Evolutionary conservation across 2,888 invertebrate species (phyloP).

Genomic region (Palloptera scutellata): DNA sequence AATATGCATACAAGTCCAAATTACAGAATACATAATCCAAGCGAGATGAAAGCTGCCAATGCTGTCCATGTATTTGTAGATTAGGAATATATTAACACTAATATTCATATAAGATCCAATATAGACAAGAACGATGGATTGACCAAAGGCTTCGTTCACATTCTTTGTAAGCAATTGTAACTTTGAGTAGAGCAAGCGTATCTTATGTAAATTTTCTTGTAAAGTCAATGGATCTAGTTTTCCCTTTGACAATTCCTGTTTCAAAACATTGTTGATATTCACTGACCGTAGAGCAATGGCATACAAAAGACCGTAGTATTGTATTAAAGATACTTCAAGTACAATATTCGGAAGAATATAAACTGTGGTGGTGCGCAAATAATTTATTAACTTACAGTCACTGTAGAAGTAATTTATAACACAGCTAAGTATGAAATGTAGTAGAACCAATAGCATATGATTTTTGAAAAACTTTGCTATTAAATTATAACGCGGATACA

Average conservation of each 20-base stretch:
- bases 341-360: conserved; percentile 44
- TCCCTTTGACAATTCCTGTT: conserved; percentile 26
- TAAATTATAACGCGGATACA: conserved; percentile 2
- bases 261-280: conserved; percentile 32
- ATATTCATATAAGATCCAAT: conserved; percentile 45
- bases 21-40: conserved; percentile 34
- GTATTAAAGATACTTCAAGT: conserved; percentile 42
- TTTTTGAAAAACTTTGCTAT: conserved; percentile 29
- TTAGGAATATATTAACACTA: conserved; percentile 43
- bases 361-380: conserved; percentile 32
- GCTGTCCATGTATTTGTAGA: conserved; percentile 42
- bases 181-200: conserved; percentile 39
- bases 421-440: conserved; percentile 23
- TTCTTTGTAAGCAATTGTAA: conserved; percentile 41
- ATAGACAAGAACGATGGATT: conserved; percentile 40
- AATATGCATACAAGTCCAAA: conserved; percentile 42
- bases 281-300: conserved; percentile 35
- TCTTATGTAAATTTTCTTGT: conserved; percentile 28
- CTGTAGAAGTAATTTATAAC: conserved; percentile 37
- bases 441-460: conserved; percentile 38
- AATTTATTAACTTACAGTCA: not conserved
- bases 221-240: conserved; percentile 16
- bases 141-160: conserved; percentile 41
- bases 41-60: conserved; percentile 17
- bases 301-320: conserved; percentile 44